Base-by-base conservation (phyloP, 53 echinoderm and acorn worm species). In the Stichopus horrens region DNA sequence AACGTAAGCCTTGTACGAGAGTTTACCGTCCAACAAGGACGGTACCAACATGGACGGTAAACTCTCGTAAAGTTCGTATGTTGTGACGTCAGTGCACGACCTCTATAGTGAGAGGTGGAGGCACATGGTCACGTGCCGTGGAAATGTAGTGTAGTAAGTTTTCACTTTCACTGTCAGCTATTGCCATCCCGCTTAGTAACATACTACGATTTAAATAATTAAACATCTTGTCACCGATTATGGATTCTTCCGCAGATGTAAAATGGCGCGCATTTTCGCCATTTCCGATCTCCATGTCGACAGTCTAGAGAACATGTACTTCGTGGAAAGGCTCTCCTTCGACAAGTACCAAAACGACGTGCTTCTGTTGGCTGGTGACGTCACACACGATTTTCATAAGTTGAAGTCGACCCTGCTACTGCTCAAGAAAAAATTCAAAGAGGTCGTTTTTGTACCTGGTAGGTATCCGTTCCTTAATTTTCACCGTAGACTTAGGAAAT, bases 201-300 rank as follows among this genome's bases (percentile, higher is more conserved):
- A 37, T 37, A 1, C 37, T 37, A 37, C 37, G 37, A 37, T 37
- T 37, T 37, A 37, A 37, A 37, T 37, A 37, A 37, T 37, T 37
- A 2, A 37, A 37, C 37, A 37, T 37, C 37, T 0, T 37, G 0
- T 37, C 37, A 37, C 37, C 37, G 37, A 37, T 37, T 37, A 71
- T 71, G 7, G 16, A 71, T 71, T 71, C 7, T 71, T 71, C 71
- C 19, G 18, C 71, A 71, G 71, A n/a, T 18, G 71, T 71, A 89
- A 21, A 55, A 99, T 96, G 99, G 90, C 96, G 21, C 93, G 93
- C 51, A 92, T 99, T 74, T 99, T 93, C 88, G 99, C 99, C 8
- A 96, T 99, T 10, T 99, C 99, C 19, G 99, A 99, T 79, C 90
- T 99, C 92, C 99, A 99, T 21, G 96, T 99, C 11, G 99, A 99